These are phyloP conservation scores for Pyrocephalus nanus DNA, from an alignment of 2,797 vertebrate genomes.

Conservation along the genomic window DNA sequence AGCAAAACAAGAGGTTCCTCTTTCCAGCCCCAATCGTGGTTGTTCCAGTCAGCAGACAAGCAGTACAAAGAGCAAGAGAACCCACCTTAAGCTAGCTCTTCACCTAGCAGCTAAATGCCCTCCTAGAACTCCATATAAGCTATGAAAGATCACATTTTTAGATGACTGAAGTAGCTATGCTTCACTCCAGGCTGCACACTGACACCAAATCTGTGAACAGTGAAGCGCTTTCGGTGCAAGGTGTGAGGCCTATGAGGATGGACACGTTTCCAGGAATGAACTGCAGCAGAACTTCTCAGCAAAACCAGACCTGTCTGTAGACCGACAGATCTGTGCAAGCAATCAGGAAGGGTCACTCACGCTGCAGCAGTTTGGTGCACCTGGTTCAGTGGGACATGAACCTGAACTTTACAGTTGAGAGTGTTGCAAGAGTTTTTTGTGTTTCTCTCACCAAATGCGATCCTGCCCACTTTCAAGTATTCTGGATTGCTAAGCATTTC, in stretches of 20 bases:
- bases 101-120: not conserved
- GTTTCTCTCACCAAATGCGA: not conserved
- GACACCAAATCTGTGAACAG: not conserved
- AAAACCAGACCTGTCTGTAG: not conserved
- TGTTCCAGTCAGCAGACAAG: not conserved
- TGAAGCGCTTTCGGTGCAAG: not conserved
- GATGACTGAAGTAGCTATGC: not conserved
- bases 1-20: not conserved
- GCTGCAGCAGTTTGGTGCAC: not conserved
- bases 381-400: not conserved
- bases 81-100: not conserved
- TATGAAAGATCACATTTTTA: not conserved
- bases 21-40: not conserved
- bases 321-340: not conserved
- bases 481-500: not conserved
- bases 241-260: not conserved
- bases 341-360: not conserved
- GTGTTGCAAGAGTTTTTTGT: not conserved
- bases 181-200: not conserved
- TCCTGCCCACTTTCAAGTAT: not conserved
- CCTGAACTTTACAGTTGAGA: not conserved
- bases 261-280: not conserved
- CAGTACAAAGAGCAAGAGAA: not conserved
- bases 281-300: not conserved
- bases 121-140: not conserved